phyloP scores from a whole-genome alignment of 2,113 vertebrate genomes.

The Platysternon megacephalum region DNA sequence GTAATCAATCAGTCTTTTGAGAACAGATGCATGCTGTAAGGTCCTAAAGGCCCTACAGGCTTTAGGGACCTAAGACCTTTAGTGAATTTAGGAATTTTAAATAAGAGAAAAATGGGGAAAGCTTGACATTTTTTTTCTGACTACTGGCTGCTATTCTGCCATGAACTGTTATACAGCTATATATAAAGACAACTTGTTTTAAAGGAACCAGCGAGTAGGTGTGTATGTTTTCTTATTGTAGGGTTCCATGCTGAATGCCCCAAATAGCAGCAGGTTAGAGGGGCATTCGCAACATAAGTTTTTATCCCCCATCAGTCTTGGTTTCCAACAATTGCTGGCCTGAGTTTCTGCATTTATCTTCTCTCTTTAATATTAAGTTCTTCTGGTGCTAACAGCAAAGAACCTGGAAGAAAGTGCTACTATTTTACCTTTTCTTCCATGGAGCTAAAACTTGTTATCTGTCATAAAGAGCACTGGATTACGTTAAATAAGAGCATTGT shows the following conservation, averaged over 20 bases:
- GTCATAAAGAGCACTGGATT: neutral
- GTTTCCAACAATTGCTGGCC: neutral
- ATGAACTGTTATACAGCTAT: neutral
- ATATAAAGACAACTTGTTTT: conserved; percentile 46
- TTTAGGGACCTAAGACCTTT: neutral
- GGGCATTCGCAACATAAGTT: neutral
- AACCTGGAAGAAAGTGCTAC: neutral
- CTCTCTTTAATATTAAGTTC: neutral
- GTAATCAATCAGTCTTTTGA: conserved; percentile 6
- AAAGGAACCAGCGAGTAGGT: neutral
- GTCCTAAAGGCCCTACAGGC: conserved; percentile 66
- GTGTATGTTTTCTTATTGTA: neutral
- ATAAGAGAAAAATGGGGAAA: neutral
- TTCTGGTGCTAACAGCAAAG: neutral
- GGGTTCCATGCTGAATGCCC: neutral
- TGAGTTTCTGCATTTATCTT: neutral
- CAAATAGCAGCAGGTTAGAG: neutral
- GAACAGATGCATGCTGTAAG: conserved; percentile 31
- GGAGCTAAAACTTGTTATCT: neutral
- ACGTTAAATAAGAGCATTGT: neutral
- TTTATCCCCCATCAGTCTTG: neutral
- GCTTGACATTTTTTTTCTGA: neutral
- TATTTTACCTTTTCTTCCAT: neutral
- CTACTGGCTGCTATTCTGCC: conserved; percentile 1
- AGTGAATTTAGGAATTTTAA: neutral